A percentile compares a stretch with the other conserved stretches of the same genome.
Conservation (phyloP, 1,140 invertebrate genomes). For the Tribolium madens region DNA sequence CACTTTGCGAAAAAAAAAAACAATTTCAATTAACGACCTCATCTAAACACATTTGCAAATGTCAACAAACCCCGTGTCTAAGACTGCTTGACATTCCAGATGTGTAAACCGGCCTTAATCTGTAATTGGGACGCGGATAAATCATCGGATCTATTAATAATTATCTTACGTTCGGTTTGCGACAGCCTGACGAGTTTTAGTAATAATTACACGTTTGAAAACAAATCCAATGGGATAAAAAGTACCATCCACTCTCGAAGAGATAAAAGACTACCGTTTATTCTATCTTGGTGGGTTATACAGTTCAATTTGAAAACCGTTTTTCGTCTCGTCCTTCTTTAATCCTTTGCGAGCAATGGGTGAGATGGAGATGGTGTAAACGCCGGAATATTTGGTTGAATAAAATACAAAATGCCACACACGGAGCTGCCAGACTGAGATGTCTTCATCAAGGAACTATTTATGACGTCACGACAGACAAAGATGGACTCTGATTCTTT, state of each 20-base stretch:
- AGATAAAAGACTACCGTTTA: slow-evolving; percentile 44
- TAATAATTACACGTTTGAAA: no score
- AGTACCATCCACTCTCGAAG: background rate
- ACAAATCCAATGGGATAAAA: background rate
- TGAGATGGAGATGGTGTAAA: background rate
- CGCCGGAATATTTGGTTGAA: slow-evolving; percentile 52
- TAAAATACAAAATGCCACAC: slow-evolving; percentile 63
- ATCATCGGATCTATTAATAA: background rate
- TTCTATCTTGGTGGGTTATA: slow-evolving; percentile 26
- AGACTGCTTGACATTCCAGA: background rate
- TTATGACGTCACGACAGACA: slow-evolving; percentile 60
- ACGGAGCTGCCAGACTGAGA: slow-evolving; percentile 61
- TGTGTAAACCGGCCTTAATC: background rate
- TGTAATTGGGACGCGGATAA: background rate
- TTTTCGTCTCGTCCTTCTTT: slow-evolving; percentile 2
- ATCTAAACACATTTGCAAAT: slow-evolving; percentile 18
- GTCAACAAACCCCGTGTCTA: slow-evolving; percentile 5
- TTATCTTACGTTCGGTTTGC: background rate
- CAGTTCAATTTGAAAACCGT: slow-evolving; percentile 24
- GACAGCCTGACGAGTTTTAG: no score
- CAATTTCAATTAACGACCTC: slow-evolving; percentile 23
- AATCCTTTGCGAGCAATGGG: background rate
- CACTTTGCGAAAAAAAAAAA: background rate
- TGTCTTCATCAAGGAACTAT: slow-evolving; percentile 65
- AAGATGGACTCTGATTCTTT: background rate